These are phyloP conservation scores for Petromus typicus DNA, from an alignment of 2,113 vertebrate species.

Conservation along the genomic window DNA sequence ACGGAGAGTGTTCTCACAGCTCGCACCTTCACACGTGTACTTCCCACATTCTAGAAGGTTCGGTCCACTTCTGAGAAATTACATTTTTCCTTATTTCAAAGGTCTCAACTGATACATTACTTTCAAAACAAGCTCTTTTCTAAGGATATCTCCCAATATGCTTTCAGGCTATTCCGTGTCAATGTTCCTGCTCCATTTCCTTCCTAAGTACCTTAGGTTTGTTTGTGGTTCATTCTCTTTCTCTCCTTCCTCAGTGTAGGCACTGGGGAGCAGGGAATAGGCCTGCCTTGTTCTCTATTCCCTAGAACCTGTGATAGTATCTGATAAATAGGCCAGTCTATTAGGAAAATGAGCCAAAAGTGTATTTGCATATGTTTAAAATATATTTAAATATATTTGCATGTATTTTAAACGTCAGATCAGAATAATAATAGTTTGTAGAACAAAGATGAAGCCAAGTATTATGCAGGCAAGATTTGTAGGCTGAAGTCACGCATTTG, in stretches of 20 bases:
- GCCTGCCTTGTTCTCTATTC: background rate
- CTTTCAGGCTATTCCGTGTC: background rate
- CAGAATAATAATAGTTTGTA: background rate
- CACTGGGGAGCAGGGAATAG: background rate
- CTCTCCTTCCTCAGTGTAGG: background rate
- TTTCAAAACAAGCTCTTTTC: background rate
- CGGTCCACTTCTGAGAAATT: background rate
- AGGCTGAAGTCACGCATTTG: background rate
- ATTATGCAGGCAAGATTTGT: background rate
- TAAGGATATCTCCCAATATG: background rate
- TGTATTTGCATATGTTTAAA: background rate
- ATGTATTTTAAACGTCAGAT: background rate
- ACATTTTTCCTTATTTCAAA: background rate
- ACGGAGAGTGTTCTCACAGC: background rate
- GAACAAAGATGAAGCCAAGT: background rate
- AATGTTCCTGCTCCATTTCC: background rate
- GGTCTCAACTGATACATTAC: background rate
- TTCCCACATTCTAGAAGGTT: background rate
- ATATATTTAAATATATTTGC: background rate
- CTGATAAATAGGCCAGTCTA: background rate
- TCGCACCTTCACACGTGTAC: background rate
- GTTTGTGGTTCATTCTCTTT: background rate
- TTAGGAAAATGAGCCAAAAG: background rate
- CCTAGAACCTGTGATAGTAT: background rate
- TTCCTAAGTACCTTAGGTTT: background rate